phyloP scores from a whole-genome alignment of 2,113 vertebrate genomes.

The Onychostoma macrolepis region DNA sequence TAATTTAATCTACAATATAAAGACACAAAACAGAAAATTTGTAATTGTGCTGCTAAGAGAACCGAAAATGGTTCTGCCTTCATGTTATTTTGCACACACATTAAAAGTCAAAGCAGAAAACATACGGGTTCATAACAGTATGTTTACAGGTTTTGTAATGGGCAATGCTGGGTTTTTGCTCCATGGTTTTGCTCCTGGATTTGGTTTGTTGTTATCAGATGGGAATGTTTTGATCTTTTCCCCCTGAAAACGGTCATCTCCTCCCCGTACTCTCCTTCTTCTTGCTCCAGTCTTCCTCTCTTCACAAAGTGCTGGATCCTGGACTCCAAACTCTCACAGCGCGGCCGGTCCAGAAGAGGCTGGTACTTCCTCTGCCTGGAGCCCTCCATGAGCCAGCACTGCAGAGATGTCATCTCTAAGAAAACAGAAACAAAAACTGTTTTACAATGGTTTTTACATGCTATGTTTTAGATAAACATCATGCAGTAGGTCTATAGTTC shows the following conservation, averaged over 20 bases:
- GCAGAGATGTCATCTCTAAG: conserved; percentile 44
- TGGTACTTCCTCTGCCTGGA: conserved; percentile 84
- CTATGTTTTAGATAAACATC: not conserved
- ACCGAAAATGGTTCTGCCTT: not conserved
- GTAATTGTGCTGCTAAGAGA: not conserved
- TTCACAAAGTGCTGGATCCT: conserved; percentile 87
- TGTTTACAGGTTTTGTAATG: too few relatives aligned
- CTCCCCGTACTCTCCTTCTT: conserved; percentile 70
- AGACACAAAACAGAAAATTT: not conserved
- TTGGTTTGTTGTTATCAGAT: conserved; percentile 42
- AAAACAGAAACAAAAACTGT: not conserved
- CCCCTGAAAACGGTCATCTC: conserved; percentile 61
- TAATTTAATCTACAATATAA: not conserved
- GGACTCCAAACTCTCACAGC: conserved; percentile 89
- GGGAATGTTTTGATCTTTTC: conserved; percentile 64
- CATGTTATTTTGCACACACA: not conserved
- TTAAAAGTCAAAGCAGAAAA: not conserved
- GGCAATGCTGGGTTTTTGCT: not conserved
- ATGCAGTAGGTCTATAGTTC: not conserved
- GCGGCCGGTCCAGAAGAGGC: conserved; percentile 84
- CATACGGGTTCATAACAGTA: not conserved
- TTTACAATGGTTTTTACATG: not conserved
- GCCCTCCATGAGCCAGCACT: conserved; percentile 84
- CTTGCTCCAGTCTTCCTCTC: conserved; percentile 82
- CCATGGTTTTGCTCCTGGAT: not conserved